A percentile compares a stretch with the other conserved stretches of the same genome.
Conservation (phyloP, 2,113 vertebrate genomes). For the Chaetops frenatus region DNA sequence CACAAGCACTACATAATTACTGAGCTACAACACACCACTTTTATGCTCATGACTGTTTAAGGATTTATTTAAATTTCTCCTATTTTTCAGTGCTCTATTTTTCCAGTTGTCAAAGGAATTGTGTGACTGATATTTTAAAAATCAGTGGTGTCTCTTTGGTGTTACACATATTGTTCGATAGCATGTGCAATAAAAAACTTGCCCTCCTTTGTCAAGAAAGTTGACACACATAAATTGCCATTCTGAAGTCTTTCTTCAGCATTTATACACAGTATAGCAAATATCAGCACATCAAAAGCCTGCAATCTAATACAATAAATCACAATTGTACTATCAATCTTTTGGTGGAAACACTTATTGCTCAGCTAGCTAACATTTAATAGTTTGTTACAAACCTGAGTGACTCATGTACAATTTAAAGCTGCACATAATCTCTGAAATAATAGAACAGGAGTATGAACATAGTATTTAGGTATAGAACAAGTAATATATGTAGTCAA, state of each 20-base stretch:
- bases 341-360: neutral
- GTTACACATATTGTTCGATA: neutral
- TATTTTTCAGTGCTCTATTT: neutral
- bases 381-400: neutral
- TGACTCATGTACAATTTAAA: neutral
- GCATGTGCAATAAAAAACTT: neutral
- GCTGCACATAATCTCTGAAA: neutral
- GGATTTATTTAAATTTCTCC: neutral
- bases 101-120: neutral
- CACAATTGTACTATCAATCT: neutral
- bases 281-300: neutral
- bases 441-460: neutral
- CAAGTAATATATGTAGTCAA: neutral
- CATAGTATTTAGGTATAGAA: neutral
- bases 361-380: neutral
- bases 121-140: neutral
- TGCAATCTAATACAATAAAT: neutral
- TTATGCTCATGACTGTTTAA: neutral
- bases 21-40: neutral
- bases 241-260: neutral
- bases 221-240: neutral
- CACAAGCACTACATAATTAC: neutral
- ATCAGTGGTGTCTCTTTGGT: neutral
- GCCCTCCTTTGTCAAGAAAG: neutral
- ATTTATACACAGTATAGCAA: neutral